Conservation (phyloP, 2,113 vertebrate species). For the Nothobranchius kuhntae region DNA sequence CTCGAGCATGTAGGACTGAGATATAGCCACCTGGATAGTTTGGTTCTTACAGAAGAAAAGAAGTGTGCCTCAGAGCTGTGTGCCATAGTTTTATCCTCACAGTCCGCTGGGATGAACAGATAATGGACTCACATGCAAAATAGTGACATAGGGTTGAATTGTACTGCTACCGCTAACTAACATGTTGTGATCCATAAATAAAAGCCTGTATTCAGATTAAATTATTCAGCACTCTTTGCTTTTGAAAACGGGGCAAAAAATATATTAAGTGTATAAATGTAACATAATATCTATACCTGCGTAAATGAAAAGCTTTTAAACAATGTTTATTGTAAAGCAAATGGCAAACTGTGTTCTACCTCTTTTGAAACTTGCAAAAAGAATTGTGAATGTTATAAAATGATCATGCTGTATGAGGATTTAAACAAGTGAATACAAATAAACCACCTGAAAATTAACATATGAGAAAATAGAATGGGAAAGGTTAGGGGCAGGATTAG, state of each 20-base stretch:
- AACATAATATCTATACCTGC: background rate
- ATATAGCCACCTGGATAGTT: constrained; percentile 31
- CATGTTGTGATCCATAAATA: constrained; percentile 58
- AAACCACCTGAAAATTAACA: too few species aligned
- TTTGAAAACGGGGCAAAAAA: constrained; percentile 29
- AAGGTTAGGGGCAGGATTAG: too few species aligned
- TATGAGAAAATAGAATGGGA: too few species aligned
- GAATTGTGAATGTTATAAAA: too few species aligned
- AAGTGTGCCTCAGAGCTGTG: constrained; percentile 22
- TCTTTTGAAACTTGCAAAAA: too few species aligned
- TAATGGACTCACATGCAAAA: constrained; percentile 77
- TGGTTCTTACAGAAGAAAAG: constrained; percentile 12
- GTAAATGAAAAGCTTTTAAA: background rate
- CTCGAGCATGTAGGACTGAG: constrained; percentile 29
- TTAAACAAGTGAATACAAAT: too few species aligned
- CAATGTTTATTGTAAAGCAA: too few species aligned
- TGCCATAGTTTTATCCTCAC: constrained; percentile 43
- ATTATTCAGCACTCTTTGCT: constrained; percentile 45
- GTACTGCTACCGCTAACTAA: constrained; percentile 42
- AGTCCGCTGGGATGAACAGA: constrained; percentile 54
- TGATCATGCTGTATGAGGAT: too few species aligned
- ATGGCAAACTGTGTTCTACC: too few species aligned
- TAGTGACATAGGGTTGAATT: constrained; percentile 62
- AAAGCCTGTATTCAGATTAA: constrained; percentile 37
- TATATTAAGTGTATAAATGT: constrained; percentile 8